These are phyloP conservation scores for Lordiphosa collinella DNA, from an alignment of 1,140 invertebrate genomes.

Conservation along the genomic window DNA sequence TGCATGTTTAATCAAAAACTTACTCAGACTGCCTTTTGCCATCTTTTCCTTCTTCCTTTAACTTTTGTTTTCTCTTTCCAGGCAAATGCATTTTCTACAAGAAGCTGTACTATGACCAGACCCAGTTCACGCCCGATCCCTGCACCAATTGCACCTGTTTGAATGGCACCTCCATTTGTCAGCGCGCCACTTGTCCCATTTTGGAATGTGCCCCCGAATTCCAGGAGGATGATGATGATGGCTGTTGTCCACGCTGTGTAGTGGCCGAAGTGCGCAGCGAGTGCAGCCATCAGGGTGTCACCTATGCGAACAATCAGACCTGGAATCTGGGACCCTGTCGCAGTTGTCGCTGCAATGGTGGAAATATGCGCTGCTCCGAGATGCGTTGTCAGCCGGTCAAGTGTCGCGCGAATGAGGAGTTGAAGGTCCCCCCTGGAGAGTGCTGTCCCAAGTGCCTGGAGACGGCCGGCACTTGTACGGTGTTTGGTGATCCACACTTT, in stretches of 20 bases:
- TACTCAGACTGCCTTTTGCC: too few species aligned
- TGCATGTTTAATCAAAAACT: too few species aligned
- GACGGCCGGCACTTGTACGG: constrained; percentile 93
- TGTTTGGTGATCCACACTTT: constrained; percentile 96
- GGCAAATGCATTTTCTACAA: constrained; percentile 86
- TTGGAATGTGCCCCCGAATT: constrained; percentile 88
- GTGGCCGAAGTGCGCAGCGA: constrained; percentile 83
- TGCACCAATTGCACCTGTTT: constrained; percentile 91
- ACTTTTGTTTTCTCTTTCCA: constrained; percentile 33
- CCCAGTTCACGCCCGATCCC: constrained; percentile 82
- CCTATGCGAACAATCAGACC: constrained; percentile 89
- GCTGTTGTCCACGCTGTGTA: constrained; percentile 89
- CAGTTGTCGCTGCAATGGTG: constrained; percentile 89
- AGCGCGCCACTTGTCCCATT: constrained; percentile 88
- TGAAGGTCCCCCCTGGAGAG: constrained; percentile 86
- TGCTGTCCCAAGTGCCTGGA: constrained; percentile 94
- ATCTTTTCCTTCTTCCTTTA: neutral
- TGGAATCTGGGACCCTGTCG: constrained; percentile 94
- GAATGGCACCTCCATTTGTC: constrained; percentile 89
- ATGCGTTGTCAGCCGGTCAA: constrained; percentile 85
- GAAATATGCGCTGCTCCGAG: constrained; percentile 89
- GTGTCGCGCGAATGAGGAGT: constrained; percentile 87
- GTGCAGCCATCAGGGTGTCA: constrained; percentile 83
- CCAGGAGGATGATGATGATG: constrained; percentile 84
- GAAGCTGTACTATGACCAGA: constrained; percentile 80